phyloP scores from a whole-genome alignment of 2,888 invertebrate species.

The Caenorhabditis sp. region DNA sequence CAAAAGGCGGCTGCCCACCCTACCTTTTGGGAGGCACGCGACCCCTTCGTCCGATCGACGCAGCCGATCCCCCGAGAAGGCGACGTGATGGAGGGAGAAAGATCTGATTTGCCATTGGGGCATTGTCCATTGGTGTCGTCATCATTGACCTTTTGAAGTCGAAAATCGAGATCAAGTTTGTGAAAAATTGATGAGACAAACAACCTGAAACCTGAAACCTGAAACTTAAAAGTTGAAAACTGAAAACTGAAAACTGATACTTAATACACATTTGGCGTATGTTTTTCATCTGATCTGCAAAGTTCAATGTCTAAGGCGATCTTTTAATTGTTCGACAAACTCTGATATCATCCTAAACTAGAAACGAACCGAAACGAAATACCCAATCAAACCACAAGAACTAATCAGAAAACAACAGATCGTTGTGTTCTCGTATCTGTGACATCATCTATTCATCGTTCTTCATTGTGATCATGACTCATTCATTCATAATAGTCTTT shows the following conservation, averaged over 20 bases:
- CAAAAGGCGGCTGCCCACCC: conserved; percentile 61
- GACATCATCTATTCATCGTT: conserved; percentile 43
- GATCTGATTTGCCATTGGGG: conserved; percentile 31
- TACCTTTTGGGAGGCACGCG: conserved; percentile 55
- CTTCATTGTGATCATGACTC: conserved; percentile 6
- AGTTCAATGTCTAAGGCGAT: background rate
- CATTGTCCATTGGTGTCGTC: conserved; percentile 27
- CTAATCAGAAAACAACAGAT: background rate
- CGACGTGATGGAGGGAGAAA: background rate
- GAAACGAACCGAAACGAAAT: background rate
- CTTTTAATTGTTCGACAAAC: background rate
- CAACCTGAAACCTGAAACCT: too few species aligned
- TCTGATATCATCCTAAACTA: too few species aligned
- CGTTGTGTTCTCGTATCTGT: conserved; percentile 13
- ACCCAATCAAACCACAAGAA: background rate
- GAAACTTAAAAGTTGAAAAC: too few species aligned
- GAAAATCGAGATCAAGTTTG: background rate
- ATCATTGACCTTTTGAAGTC: conserved; percentile 51
- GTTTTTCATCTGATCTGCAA: too few species aligned
- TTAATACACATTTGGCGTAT: too few species aligned
- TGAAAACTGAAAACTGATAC: too few species aligned
- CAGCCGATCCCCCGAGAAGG: conserved; percentile 15
- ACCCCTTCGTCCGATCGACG: conserved; percentile 35
- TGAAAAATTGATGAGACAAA: too few species aligned
- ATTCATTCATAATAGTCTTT: too few species aligned